Conservation (phyloP, 2,113 vertebrate species). For the Oncorhynchus clarkii region DNA sequence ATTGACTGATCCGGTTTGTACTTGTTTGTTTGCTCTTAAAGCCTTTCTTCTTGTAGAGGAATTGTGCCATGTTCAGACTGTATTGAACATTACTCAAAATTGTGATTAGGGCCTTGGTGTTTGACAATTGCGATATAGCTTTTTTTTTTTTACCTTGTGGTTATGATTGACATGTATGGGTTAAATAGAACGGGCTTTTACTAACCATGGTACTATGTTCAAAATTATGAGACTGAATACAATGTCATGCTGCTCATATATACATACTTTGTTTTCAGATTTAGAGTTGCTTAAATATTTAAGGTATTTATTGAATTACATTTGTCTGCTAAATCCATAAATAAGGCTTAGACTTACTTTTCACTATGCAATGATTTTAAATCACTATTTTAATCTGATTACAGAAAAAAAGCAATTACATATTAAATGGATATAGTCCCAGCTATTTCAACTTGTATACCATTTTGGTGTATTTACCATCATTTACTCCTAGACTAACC, state of each 20-base stretch:
- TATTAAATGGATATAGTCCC: neutral
- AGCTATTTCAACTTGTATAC: neutral
- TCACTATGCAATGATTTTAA: neutral
- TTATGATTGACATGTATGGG: neutral
- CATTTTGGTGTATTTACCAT: too few relatives aligned
- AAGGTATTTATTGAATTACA: slow-evolving; percentile 14
- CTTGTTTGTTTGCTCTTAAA: slow-evolving; percentile 33
- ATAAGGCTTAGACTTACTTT: neutral
- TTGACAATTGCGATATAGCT: too few relatives aligned
- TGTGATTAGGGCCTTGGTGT: too few relatives aligned
- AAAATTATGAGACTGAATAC: neutral
- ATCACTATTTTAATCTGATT: neutral
- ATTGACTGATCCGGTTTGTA: neutral
- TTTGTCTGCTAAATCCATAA: neutral
- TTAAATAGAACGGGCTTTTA: neutral
- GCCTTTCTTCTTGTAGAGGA: slow-evolving; percentile 53
- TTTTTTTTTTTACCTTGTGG: neutral
- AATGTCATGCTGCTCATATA: neutral
- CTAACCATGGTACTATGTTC: neutral
- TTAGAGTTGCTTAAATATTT: neutral
- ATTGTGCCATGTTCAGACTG: slow-evolving; percentile 25
- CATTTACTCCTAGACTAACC: too few relatives aligned
- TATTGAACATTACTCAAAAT: slow-evolving; percentile 4
- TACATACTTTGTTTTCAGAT: neutral
- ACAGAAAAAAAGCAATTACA: neutral